A percentile compares a stretch with the other conserved stretches of the same genome.
These are phyloP conservation scores for Pammene aurita DNA, from an alignment of 2,888 invertebrate genomes.

Conservation along the genomic window DNA sequence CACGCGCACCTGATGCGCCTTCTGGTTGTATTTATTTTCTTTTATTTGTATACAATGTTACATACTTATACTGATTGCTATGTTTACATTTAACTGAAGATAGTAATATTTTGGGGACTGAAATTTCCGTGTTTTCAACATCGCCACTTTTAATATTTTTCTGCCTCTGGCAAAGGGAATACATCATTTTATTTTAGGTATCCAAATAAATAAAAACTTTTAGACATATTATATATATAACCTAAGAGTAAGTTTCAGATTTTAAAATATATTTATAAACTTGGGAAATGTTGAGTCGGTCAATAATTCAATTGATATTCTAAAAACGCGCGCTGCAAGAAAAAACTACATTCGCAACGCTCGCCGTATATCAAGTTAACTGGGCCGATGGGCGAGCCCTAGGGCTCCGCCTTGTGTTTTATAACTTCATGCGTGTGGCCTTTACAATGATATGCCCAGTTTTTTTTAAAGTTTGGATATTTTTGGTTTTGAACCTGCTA, in stretches of 20 bases:
- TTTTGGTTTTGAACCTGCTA: no score
- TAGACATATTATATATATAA: no score
- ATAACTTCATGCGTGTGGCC: constrained; percentile 60
- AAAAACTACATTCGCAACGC: constrained; percentile 24
- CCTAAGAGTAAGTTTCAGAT: no score
- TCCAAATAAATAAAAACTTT: no score
- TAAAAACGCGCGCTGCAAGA: constrained; percentile 3
- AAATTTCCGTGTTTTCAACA: no score
- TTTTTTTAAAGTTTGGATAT: not conserved
- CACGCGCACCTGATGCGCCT: constrained; percentile 47
- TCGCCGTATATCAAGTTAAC: constrained; percentile 50
- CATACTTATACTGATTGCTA: not conserved
- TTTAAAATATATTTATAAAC: not conserved
- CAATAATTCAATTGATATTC: constrained; percentile 13
- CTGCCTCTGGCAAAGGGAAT: no score
- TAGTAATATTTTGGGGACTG: not conserved
- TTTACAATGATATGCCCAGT: constrained; percentile 32
- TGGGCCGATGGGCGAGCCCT: constrained; percentile 52
- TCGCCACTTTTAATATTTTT: no score
- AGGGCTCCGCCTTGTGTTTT: constrained; percentile 55
- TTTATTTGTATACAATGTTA: constrained; percentile 35
- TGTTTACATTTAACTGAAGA: not conserved
- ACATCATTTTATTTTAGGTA: no score
- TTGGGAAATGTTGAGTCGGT: not conserved
- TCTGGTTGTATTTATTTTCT: constrained; percentile 49